Conservation (phyloP, 1,140 invertebrate genomes). For the Bombus ignitus region DNA sequence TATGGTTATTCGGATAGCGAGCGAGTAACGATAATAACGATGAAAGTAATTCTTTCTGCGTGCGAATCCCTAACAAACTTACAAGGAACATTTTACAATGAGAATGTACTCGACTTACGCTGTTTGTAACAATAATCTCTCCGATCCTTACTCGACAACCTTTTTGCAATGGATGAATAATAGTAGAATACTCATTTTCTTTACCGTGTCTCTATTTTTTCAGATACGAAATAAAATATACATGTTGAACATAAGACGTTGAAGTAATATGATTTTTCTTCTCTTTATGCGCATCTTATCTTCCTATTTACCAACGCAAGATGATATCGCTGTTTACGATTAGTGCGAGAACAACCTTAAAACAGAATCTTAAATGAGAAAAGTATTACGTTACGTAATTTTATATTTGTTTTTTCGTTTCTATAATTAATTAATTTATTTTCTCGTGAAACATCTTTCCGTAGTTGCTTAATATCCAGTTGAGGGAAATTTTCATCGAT, state of each 20-base stretch:
- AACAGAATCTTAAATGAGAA: no score
- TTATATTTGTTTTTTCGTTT: no score
- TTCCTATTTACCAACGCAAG: background rate
- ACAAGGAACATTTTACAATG: conserved; percentile 5
- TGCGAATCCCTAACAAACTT: background rate
- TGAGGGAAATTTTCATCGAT: no score
- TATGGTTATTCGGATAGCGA: background rate
- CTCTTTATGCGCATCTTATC: background rate
- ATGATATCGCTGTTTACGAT: background rate
- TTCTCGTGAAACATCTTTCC: no score
- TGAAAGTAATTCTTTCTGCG: background rate
- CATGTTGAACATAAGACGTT: conserved; percentile 37
- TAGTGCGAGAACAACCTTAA: background rate
- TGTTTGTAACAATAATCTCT: conserved; percentile 21
- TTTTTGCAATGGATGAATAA: conserved; percentile 23
- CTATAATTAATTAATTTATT: background rate
- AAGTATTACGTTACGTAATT: no score
- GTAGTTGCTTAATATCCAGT: no score
- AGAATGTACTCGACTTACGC: conserved; percentile 9
- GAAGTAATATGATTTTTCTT: background rate
- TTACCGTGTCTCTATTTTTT: conserved; percentile 33
- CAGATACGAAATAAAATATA: conserved; percentile 44
- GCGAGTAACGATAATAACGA: background rate
- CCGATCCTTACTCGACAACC: background rate
- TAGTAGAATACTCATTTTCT: conserved; percentile 22